Evolutionary conservation across 2,113 vertebrate genomes (phyloP).

Genomic region (Romanogobio albipinnatus): DNA sequence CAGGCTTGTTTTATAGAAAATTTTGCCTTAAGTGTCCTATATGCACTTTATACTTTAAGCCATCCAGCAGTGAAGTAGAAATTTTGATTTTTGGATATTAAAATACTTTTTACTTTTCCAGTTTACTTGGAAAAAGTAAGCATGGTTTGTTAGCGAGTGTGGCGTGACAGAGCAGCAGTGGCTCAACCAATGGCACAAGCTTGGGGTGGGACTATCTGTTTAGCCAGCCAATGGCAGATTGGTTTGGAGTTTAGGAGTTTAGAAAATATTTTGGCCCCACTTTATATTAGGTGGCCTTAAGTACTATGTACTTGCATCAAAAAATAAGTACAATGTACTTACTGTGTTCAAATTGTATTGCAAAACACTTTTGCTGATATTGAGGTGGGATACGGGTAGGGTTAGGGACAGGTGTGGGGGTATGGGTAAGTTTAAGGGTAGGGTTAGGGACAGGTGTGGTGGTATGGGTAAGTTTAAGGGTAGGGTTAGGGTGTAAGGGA

Average conservation of each 20-base stretch:
- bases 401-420: no score
- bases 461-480: no score
- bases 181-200: background rate
- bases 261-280: background rate
- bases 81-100: background rate
- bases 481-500: no score
- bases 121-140: background rate
- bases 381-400: no score
- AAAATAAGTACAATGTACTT: no score
- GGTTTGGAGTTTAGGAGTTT: background rate
- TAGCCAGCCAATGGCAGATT: background rate
- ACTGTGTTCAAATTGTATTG: no score
- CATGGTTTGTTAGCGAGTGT: background rate
- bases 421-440: no score
- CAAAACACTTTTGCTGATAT: no score
- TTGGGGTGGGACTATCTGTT: background rate
- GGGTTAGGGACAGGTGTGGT: no score
- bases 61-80: background rate
- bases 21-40: background rate
- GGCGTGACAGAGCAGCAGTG: background rate
- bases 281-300: no score
- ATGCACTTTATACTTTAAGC: background rate
- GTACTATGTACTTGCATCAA: no score
- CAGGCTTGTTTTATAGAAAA: background rate
- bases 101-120: background rate